A percentile compares a stretch with the other conserved stretches of the same genome.
These are phyloP conservation scores for Myrmophylax atrothorax DNA, from an alignment of 2,113 vertebrate species.

Conservation along the genomic window DNA sequence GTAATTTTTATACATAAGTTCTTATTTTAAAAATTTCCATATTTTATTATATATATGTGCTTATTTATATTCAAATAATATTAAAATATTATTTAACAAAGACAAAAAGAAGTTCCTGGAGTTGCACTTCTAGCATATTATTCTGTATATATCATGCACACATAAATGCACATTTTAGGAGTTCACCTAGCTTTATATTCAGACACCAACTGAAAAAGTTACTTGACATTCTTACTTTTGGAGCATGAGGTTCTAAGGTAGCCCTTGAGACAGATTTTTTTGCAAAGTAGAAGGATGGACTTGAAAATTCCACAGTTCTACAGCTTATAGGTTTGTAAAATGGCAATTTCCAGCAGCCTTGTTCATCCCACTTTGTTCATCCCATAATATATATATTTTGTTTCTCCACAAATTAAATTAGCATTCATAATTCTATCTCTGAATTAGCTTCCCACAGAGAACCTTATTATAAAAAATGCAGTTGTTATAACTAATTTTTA, in stretches of 20 bases:
- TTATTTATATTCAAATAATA: background rate
- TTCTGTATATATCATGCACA: too few species aligned
- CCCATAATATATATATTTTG: background rate
- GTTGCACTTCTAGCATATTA: too few species aligned
- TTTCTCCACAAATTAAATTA: slow-evolving; percentile 62
- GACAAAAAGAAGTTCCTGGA: too few species aligned
- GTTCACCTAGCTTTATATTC: background rate
- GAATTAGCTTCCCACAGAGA: slow-evolving; percentile 60
- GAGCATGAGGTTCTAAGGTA: background rate
- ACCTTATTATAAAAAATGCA: slow-evolving; percentile 47
- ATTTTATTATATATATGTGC: too few species aligned
- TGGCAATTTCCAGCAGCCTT: background rate
- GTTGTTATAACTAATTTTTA: slow-evolving; percentile 30
- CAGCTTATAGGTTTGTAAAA: background rate
- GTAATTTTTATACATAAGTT: too few species aligned
- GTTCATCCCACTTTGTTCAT: background rate
- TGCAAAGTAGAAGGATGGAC: background rate
- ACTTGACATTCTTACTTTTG: background rate
- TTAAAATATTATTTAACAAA: too few species aligned
- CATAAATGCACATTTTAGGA: background rate
- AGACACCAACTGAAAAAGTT: background rate
- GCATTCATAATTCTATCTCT: slow-evolving; percentile 48
- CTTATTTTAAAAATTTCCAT: too few species aligned
- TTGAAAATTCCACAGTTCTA: background rate
- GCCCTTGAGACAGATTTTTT: background rate